phyloP scores from a whole-genome alignment of 2,113 vertebrate species.

The Hippocampus barbouri region DNA sequence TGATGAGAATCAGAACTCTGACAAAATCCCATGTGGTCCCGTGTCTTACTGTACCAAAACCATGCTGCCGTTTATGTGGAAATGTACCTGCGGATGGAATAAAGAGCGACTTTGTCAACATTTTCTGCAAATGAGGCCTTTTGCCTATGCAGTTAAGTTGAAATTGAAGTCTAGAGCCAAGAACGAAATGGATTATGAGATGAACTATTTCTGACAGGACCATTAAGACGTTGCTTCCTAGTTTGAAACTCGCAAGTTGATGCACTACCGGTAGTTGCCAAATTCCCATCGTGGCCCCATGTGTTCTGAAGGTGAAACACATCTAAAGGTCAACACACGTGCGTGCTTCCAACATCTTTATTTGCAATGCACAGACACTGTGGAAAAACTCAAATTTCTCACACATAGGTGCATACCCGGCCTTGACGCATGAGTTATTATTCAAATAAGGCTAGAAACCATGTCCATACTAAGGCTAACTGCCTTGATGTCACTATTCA shows the following conservation, averaged over 20 bases:
- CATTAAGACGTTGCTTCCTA: conserved; percentile 1
- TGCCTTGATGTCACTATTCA: conserved; percentile 18
- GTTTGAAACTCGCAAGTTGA: conserved; percentile 8
- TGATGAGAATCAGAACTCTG: background rate
- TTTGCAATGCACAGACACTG: background rate
- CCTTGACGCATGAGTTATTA: conserved; percentile 36
- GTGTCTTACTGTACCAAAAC: background rate
- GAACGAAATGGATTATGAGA: background rate
- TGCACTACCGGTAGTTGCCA: background rate
- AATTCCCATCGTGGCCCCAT: conserved; percentile 4
- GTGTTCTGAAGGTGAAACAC: conserved; percentile 8
- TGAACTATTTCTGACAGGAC: conserved; percentile 3
- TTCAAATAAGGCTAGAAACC: conserved; percentile 35
- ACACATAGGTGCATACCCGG: no score
- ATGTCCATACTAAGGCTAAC: conserved; percentile 8
- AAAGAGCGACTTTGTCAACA: background rate
- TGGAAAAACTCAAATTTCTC: background rate
- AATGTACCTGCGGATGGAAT: background rate
- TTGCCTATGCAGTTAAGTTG: conserved; percentile 1
- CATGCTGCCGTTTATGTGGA: background rate
- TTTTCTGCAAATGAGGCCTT: background rate
- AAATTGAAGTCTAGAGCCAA: background rate
- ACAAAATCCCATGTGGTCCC: background rate
- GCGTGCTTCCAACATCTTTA: background rate
- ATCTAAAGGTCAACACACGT: conserved; percentile 26